Evolutionary conservation across 2,113 vertebrate genomes (phyloP).

Genomic region (Amphiprion percula): DNA sequence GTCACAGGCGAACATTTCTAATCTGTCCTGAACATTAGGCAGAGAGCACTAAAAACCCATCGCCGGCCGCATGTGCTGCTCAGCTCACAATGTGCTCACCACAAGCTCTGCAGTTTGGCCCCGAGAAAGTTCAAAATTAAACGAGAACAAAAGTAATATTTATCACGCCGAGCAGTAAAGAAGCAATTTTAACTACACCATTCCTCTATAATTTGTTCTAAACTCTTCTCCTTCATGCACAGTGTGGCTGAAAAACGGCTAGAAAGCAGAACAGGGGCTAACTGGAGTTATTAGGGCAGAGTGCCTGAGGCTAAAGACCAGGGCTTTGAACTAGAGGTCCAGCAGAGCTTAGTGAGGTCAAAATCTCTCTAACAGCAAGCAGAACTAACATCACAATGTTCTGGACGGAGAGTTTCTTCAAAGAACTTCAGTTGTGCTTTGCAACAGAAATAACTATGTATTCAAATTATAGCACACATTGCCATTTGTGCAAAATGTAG

Average conservation of each 20-base stretch:
- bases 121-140: constrained; percentile 44
- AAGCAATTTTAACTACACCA: constrained; percentile 8
- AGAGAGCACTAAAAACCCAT: constrained; percentile 80
- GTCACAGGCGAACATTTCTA: constrained; percentile 87
- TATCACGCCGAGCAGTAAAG: constrained; percentile 24
- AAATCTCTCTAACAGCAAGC: constrained; percentile 61
- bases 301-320: constrained; percentile 86
- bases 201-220: constrained; percentile 11
- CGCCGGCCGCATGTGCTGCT: constrained; percentile 66
- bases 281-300: constrained; percentile 92
- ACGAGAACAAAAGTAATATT: constrained; percentile 27
- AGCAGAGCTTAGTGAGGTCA: constrained; percentile 76
- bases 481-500: not conserved
- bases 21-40: constrained; percentile 89
- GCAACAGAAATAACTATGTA: not conserved
- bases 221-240: constrained; percentile 1
- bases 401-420: constrained; percentile 20
- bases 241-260: constrained; percentile 1
- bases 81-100: constrained; percentile 53
- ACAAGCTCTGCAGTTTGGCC: constrained; percentile 29
- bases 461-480: not conserved
- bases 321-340: constrained; percentile 80
- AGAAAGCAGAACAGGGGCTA: constrained; percentile 82
- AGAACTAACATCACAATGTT: constrained; percentile 48
- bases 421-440: constrained; percentile 12